A percentile compares a stretch with the other conserved stretches of the same genome.
Evolutionary conservation across 2,113 vertebrate genomes (phyloP).

Genomic region (Hypomesus transpacificus): DNA sequence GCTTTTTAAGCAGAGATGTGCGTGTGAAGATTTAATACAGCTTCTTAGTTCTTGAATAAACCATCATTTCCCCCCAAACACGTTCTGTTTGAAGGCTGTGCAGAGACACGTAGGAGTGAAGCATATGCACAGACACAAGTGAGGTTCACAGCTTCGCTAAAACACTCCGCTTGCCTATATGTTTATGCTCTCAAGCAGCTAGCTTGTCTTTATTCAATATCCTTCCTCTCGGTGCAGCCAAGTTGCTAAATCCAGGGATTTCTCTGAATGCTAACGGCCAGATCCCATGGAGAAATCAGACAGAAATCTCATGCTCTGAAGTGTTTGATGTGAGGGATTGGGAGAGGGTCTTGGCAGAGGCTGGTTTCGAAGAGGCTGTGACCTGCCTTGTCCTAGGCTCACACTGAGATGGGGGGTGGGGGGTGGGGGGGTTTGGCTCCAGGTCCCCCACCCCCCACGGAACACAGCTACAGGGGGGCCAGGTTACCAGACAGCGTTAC

Average conservation of each 20-base stretch:
- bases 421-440: too few relatives aligned
- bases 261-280: slow-evolving; percentile 47
- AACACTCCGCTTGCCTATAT: slow-evolving; percentile 17
- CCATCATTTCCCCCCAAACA: slow-evolving; percentile 6
- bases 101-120: slow-evolving; percentile 3
- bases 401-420: slow-evolving; percentile 37
- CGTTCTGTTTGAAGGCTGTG: slow-evolving; percentile 4
- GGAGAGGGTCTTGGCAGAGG: slow-evolving; percentile 50
- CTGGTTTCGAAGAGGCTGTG: slow-evolving; percentile 30
- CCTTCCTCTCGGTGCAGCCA: slow-evolving; percentile 37
- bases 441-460: neutral
- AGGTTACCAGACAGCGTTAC: too few relatives aligned
- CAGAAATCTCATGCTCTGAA: slow-evolving; percentile 38
- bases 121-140: slow-evolving; percentile 48
- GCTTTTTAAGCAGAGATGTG: neutral
- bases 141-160: slow-evolving; percentile 19
- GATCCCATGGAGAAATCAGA: slow-evolving; percentile 43
- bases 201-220: slow-evolving; percentile 63
- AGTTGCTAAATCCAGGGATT: slow-evolving; percentile 46
- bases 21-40: slow-evolving; percentile 13
- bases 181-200: slow-evolving; percentile 40
- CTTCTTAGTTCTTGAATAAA: slow-evolving; percentile 10
- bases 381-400: slow-evolving; percentile 32
- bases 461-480: too few relatives aligned
- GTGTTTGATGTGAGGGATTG: slow-evolving; percentile 52